phyloP scores from a whole-genome alignment of 2,113 vertebrate genomes.

The Zingel zingel region DNA sequence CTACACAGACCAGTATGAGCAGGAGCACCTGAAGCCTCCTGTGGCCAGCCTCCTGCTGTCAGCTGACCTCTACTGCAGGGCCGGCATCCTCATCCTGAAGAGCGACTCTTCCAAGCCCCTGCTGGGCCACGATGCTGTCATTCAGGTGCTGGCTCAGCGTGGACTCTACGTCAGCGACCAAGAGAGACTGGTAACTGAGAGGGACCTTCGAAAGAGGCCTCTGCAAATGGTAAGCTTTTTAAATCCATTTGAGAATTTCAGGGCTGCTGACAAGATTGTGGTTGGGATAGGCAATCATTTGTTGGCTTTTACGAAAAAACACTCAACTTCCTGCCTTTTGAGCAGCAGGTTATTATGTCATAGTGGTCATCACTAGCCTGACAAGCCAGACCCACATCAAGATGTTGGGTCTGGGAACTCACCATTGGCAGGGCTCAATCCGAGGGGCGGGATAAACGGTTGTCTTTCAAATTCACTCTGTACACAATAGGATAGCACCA shows the following conservation, averaged over 20 bases:
- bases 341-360: not conserved
- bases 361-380: not conserved
- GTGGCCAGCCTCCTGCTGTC: constrained; percentile 94
- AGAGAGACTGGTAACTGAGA: constrained; percentile 93
- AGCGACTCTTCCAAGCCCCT: constrained; percentile 92
- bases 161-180: constrained; percentile 97
- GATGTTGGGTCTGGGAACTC: too few species aligned
- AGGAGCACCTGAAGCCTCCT: constrained; percentile 97
- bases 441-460: too few species aligned
- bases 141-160: constrained; percentile 95
- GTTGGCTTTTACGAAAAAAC: not conserved
- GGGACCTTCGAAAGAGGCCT: constrained; percentile 94
- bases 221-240: constrained; percentile 92
- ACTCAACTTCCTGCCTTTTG: not conserved
- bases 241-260: not conserved
- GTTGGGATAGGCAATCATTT: not conserved
- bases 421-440: too few species aligned
- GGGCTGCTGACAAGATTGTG: not conserved
- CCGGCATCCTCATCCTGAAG: constrained; percentile 93
- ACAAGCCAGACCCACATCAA: too few species aligned
- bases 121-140: constrained; percentile 94
- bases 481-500: too few species aligned
- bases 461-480: too few species aligned
- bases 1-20: constrained; percentile 98
- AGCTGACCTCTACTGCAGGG: constrained; percentile 95